Evolutionary conservation across 2,888 invertebrate genomes (phyloP), one percentile per base, ranked within the genome.

Genomic region (Ectemnius continuus): DNA sequence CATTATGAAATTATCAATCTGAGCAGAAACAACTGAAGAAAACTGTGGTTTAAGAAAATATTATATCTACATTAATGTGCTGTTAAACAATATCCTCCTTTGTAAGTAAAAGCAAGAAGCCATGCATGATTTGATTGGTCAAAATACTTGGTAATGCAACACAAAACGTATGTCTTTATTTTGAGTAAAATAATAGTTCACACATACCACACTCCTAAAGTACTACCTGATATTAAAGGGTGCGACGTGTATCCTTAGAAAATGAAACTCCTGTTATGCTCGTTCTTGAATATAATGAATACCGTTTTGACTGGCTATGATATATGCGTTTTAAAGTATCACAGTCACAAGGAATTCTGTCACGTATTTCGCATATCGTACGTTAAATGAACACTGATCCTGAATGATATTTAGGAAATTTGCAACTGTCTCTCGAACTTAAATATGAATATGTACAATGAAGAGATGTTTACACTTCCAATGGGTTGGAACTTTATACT

Each of bases 311-410:
- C 52, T 47, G 60, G 61, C 56, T 28, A 62, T 57, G 66, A 60
- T 66, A 68, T 66, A 67, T 18, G 62, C 76, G 70, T 77, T 72
- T 26, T 61, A 60, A 72, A 65, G 69, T 72, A 77, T 78, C 60
- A 47, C 69, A 71, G 75, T 16, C 73, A 78, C 78, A 71, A 73
- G 61, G 67, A 63, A 58, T 70, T 78, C 73, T 75, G 81, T 69
- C 69, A 68, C 65, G 67, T 71, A 77, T 77, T 75, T 77, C 71
- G 71, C 72, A 77, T 76, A 76, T 65, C 77, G 76, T 52, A 58
- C 76, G 59, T 66, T 67, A 57, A 60, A 69, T 58, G 61, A 67
- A 63, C 36, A 36, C 36, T 11, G 36, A 36, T 11, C 36, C 36
- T 36, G 8, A 36, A 11, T 36, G 36, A 36, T 8, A 36, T 36